Evolutionary conservation across 2,113 vertebrate genomes (phyloP).

Genomic region (Istiophorus platypterus): DNA sequence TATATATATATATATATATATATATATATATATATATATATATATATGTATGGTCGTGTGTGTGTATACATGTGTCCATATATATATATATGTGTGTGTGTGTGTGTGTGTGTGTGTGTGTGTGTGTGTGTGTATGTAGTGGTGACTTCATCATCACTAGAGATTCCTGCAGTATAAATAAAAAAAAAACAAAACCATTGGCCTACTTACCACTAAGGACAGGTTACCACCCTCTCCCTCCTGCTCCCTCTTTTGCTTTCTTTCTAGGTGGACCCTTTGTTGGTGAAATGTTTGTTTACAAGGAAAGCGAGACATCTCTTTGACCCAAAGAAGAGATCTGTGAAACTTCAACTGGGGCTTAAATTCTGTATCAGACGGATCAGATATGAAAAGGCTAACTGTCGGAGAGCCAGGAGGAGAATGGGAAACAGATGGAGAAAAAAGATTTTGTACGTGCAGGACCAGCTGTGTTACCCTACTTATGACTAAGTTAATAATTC

Average conservation of each 20-base stretch:
- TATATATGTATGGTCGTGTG: too few species aligned
- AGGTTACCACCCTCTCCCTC: constrained; percentile 33
- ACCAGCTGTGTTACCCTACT: constrained; percentile 30
- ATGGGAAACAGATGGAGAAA: neutral
- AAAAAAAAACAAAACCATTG: constrained; percentile 37
- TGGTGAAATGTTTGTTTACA: neutral
- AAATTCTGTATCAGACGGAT: neutral
- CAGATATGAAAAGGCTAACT: neutral
- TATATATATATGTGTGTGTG: too few species aligned
- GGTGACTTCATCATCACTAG: constrained; percentile 61
- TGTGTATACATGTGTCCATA: too few species aligned
- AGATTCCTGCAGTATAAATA: constrained; percentile 40
- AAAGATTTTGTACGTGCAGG: neutral
- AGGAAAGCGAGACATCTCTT: neutral
- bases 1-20: too few species aligned
- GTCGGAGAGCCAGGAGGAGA: too few species aligned
- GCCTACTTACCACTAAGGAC: constrained; percentile 65
- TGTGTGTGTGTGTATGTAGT: too few species aligned
- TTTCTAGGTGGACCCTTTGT: neutral
- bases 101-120: too few species aligned
- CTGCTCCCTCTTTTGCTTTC: constrained; percentile 23
- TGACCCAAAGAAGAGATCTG: neutral
- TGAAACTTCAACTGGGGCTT: constrained; percentile 1
- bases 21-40: too few species aligned
- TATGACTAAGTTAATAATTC: constrained; percentile 50